Evolutionary conservation across 2,888 invertebrate species (phyloP), one percentile per base, ranked within the genome.

Genomic region (Tinea semifulvella): DNA sequence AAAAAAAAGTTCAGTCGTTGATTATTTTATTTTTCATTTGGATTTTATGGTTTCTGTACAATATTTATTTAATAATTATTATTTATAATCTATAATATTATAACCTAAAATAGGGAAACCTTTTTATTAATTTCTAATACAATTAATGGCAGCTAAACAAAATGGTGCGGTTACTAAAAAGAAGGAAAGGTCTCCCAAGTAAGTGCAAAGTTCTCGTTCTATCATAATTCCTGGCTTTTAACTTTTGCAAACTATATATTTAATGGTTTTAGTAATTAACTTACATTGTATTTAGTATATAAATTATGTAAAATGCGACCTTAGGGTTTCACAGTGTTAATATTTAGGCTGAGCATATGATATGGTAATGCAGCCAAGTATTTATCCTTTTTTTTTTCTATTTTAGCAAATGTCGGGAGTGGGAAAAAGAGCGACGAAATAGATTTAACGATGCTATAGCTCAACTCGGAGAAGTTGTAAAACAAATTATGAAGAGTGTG

Each of bases 351-450:
- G 27, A 11, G n/a, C 3, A 4, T 10, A 4, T 27, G 8, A 27
- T 10, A n/a, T n/a, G n/a, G n/a, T 27, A 27, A 7, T 27, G 8
- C n/a, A 27, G 27, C 11, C 8, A 7, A 7, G 3, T 36, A 13
- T 8, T 14, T 17, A 38, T 10, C 6, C 8, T 38, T 17, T 36
- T 18, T 7, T 7, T 38, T 19, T 42, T 42, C 6, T 13, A 17
- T 68, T 71, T 44, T 57, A 87, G 86, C 60, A 84, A 85, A 57
- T 84, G 85, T 51, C 83, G 86, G 57, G 84, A 86, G 74, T 89
- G 88, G 89, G 89, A 89, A 70, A 83, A 86, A 56, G 84, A 86
- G 57, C 77, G 89, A 57, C 76, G 89, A 56, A 84, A 85, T 54
- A 85, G 88, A 61, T 83, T 89, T 58, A 88, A 88, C 55, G 75